Evolutionary conservation across 2,888 invertebrate species (phyloP), one percentile per base, ranked within the genome.

Genomic region (Drosophila demipolita): DNA sequence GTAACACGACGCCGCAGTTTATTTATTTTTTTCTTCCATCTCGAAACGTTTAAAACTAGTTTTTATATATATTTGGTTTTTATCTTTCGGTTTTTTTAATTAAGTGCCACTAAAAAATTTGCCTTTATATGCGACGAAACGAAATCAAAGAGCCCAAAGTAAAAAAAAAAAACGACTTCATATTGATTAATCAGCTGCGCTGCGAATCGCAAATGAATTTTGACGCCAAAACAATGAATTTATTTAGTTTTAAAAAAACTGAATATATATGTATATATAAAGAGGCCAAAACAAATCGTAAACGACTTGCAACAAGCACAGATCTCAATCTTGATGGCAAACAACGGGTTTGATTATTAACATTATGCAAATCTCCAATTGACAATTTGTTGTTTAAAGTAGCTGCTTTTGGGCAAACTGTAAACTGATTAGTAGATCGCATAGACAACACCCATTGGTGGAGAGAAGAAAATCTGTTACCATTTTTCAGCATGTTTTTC

Each of bases 211-310:
- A 17, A 83, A 79, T 82, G 67, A 70, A 72, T 82, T 82, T 80
- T 80, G 82, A 86, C 87, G 73, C 78, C 84, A 75, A 84, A 66
- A 82, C 87, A 87, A 87, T 74, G 83, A 73, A 77, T 81, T 77
- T 76, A 81, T 85, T 85, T 73, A 60, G 78, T 66, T 79, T 63
- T 55, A 53, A 57, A 66, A 50, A 57, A 66, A 50, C 59, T 38
- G 17, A 52, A 61, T 65, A 59, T 49, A 9, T 15, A 38, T 20
- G 7, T 35, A 11, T 29, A 32, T 26, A 62, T 29, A n/a, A 60
- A 53, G 50, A 62, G 45, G 54, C 48, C 67, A 80, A 75, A 45
- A 78, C 75, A 81, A 81, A 80, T 83, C 79, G 66, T 75, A 73
- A 82, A 87, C 82, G 83, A 87, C 86, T 83, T 83, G 17, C 23